Base-by-base conservation (phyloP, 2,888 invertebrate genomes). In the Thyatira batis region DNA sequence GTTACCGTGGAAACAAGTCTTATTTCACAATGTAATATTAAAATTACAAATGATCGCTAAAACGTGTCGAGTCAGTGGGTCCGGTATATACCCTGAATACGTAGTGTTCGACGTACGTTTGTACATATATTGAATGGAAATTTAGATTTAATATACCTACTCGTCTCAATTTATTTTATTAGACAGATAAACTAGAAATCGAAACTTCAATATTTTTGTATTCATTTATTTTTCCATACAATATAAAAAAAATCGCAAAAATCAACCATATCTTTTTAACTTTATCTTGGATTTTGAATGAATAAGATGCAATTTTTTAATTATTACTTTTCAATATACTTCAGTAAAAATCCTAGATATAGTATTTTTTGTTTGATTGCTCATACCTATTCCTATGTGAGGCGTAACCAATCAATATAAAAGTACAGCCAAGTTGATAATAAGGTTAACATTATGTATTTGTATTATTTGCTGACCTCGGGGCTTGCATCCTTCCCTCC, bases 341-440 rank as follows among this genome's bases (percentile, higher is more conserved):
- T 23, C 49, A 11, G 52, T 52, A 28, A 33, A 43, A 17, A 58
- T 70, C 68, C 73, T 69, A 73, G 71, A 62, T 69, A 60, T 54
- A 62, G 67, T 67, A 63, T 28, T 61, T 52, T 63, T 57, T 66
- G 51, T 50, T 69, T 51, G 20, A 49, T 57, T 49, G 45, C 13
- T 45, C 25, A 27, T 27, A 27, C 49, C 33, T 28, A 9, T 50
- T 45, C 52, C 55, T 48, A 52, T 46, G 50, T 44, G 50, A 17
- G 30, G 10, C 11, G 55, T 54, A 62, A 53, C 52, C 60, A 55
- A 61, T 66, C 66, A 58, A 67, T 60, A 63, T 63, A 58, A 76
- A 87, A 90, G 89, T 90, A 90, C 89, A 89, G 86, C 89, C 90
- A 89, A 87, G 80, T 90, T 87, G 87, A 83, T 61, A 62, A 67